Base-by-base conservation (phyloP, 2,888 invertebrate genomes). In the Copidosoma aretas region DNA sequence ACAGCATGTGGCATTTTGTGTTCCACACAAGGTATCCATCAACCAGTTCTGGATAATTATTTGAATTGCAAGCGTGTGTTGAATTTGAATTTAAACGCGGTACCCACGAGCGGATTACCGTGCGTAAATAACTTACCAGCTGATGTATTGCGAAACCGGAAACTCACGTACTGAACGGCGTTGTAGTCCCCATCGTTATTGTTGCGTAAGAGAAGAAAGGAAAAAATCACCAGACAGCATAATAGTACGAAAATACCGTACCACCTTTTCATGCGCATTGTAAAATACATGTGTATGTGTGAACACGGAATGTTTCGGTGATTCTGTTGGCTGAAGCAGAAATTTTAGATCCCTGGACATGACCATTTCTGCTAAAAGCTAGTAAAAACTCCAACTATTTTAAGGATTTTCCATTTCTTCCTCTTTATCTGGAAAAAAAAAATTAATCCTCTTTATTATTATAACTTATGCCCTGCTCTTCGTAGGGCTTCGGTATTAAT, bases 1-100 rank as follows among this genome's bases (percentile, higher is more conserved):
- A 77, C 5, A 88, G 86, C 78, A 91, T 90, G 77, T 86, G 87
- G 76, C 91, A 91, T 77, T 86, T 87, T 51, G 88, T 84, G 77
- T 87, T 90, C 84, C 87, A 86, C 3, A 89, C 86, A 67, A 88
- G 78, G 75, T 85, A 88, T 5, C 85, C 84, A 52, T 82, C 79
- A 46, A 79, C 76, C 17, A 51, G 56, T 10, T 72, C 72, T 67
- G 64, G 1, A 43, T 8, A 8, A 46, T 14, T 46, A 10, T 41
- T 46, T 46, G 3, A 15, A 21, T 58, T 46, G 43, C 17, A 32
- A 8, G 32, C 41, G 43, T 12, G 3, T 19, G 32, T 19, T 5
- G 41, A 52, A 52, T 14, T 52, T 80, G 76, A 25, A 76, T 73
- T 17, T 67, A 49, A n/a, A n/a, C n/a, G n/a, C n/a, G n/a, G n/a